These are phyloP conservation scores for Cryptocephalus primarius DNA, from an alignment of 2,888 invertebrate species.

Conservation along the genomic window DNA sequence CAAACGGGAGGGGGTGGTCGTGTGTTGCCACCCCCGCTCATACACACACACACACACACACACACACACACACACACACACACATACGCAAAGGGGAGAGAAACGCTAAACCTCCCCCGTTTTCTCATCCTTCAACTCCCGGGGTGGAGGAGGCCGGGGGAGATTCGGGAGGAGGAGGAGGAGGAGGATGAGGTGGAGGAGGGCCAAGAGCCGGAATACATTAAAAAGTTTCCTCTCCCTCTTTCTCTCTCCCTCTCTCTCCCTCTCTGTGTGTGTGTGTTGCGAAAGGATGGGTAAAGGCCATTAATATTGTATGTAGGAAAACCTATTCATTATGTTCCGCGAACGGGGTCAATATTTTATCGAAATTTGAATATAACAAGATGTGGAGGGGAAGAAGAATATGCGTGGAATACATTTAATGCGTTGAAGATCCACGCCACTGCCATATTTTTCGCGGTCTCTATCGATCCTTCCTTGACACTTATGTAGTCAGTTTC, in stretches of 20 bases:
- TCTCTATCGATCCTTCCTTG: too few species aligned
- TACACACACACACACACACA: too few species aligned
- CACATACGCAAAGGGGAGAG: conserved; percentile 1
- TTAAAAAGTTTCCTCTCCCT: conserved; percentile 17
- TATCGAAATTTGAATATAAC: conserved; percentile 4
- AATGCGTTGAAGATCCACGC: too few species aligned
- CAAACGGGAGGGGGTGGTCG: conserved; percentile 16
- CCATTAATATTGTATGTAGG: conserved; percentile 24
- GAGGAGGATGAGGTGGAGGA: conserved; percentile 16
- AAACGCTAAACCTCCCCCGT: conserved; percentile 11
- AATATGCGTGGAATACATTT: background rate
- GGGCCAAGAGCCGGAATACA: conserved; percentile 20
- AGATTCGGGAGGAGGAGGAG: conserved; percentile 18
- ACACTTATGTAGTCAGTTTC: too few species aligned
- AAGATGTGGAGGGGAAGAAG: background rate
- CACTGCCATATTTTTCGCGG: too few species aligned
- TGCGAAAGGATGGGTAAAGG: conserved; percentile 12
- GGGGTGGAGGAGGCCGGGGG: conserved; percentile 2
- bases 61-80: background rate
- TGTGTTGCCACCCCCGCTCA: conserved; percentile 20
- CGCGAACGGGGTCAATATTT: conserved; percentile 23
- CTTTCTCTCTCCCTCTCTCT: too few species aligned
- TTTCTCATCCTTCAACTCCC: conserved; percentile 26
- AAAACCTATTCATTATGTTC: conserved; percentile 16
- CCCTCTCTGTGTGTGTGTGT: too few species aligned